Conservation (phyloP, 2,888 invertebrate species). For the Lymantria monacha region DNA sequence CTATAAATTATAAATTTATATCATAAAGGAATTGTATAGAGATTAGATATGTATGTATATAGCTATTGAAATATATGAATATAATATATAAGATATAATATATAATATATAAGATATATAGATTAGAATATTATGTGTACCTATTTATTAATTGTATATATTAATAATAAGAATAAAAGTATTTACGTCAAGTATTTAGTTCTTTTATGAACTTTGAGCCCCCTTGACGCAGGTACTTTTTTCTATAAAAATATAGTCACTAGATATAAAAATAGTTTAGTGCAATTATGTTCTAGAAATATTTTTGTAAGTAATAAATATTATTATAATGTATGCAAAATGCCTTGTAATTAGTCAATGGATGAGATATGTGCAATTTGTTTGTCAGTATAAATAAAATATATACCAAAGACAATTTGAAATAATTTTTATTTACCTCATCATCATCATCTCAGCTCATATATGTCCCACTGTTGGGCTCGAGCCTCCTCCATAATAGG, state of each 20-base stretch:
- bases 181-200: slow-evolving; percentile 62
- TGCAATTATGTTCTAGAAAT: slow-evolving; percentile 11
- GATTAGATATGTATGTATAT: slow-evolving; percentile 20
- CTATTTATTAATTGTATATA: slow-evolving; percentile 21
- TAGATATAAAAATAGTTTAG: slow-evolving; percentile 21
- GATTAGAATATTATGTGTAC: slow-evolving; percentile 19
- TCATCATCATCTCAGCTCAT: no score
- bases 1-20: background rate
- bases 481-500: no score
- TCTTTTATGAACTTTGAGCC: slow-evolving; percentile 64
- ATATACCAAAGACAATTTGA: slow-evolving; percentile 46
- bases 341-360: slow-evolving; percentile 64
- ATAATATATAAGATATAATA: slow-evolving; percentile 28
- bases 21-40: background rate
- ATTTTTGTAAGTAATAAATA: background rate
- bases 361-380: slow-evolving; percentile 63
- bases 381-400: slow-evolving; percentile 65
- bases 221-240: slow-evolving; percentile 71
- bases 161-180: slow-evolving; percentile 49
- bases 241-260: slow-evolving; percentile 31
- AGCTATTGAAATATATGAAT: slow-evolving; percentile 26
- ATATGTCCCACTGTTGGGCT: no score
- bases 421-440: background rate
- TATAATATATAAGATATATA: slow-evolving; percentile 25
- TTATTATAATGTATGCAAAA: slow-evolving; percentile 20